These are phyloP conservation scores for Hemistola chrysoprasaria DNA, from an alignment of 2,888 invertebrate species.

Conservation along the genomic window DNA sequence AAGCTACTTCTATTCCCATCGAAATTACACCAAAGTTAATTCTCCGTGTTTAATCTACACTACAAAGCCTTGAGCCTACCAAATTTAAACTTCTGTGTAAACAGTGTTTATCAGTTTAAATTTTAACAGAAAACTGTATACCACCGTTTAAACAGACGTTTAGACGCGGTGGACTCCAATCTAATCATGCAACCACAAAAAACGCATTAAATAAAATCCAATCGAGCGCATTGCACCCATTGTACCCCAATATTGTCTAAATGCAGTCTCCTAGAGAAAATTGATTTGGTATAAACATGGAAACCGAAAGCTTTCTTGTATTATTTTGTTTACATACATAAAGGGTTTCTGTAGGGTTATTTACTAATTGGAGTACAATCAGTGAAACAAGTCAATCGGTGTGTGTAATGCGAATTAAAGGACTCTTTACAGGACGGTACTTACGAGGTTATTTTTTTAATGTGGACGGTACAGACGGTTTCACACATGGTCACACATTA, in stretches of 20 bases:
- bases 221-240: slow-evolving; percentile 54
- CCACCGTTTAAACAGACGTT: no score
- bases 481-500: slow-evolving; percentile 68
- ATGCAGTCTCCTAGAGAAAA: slow-evolving; percentile 51
- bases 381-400: slow-evolving; percentile 68
- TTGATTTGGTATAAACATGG: slow-evolving; percentile 42
- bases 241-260: slow-evolving; percentile 63
- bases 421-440: slow-evolving; percentile 65
- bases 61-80: no score
- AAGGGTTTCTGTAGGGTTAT: slow-evolving; percentile 58
- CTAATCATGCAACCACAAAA: slow-evolving; percentile 57
- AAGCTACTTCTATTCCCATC: slow-evolving; percentile 29
- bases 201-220: slow-evolving; percentile 38
- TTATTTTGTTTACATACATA: slow-evolving; percentile 54
- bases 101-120: no score
- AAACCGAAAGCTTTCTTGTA: slow-evolving; percentile 5
- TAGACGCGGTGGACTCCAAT: no score
- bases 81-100: no score
- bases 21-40: slow-evolving; percentile 43
- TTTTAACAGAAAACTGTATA: no score
- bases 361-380: slow-evolving; percentile 73
- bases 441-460: slow-evolving; percentile 56
- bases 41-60: slow-evolving; percentile 45
- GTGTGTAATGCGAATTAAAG: slow-evolving; percentile 77
- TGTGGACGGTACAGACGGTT: slow-evolving; percentile 59